phyloP scores from a whole-genome alignment of 1,140 invertebrate species.

The Euura lappo region DNA sequence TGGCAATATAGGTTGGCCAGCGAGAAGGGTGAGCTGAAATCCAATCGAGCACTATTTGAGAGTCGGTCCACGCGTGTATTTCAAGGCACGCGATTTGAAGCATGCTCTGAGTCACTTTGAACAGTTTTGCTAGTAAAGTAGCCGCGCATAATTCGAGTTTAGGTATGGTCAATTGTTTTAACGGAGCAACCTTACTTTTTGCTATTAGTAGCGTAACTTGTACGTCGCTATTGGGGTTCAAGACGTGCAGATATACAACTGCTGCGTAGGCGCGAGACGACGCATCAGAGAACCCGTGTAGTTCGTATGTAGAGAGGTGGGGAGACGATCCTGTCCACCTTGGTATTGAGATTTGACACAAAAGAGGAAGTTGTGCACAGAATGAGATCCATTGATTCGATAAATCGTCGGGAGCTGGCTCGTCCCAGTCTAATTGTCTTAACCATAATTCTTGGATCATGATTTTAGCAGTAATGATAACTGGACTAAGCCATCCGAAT shows the following conservation, averaged over 20 bases:
- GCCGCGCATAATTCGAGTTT: conserved; percentile 32
- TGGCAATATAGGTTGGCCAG: conserved; percentile 42
- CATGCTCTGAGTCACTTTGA: background rate
- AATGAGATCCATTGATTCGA: too few relatives aligned
- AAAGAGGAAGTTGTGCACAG: too few relatives aligned
- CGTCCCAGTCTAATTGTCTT: too few relatives aligned
- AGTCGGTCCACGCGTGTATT: conserved; percentile 20
- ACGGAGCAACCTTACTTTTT: conserved; percentile 37
- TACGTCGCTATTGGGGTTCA: background rate
- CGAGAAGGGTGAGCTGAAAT: conserved; percentile 17
- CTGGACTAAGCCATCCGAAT: too few relatives aligned
- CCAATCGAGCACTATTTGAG: conserved; percentile 22
- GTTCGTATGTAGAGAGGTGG: conserved; percentile 1
- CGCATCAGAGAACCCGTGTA: too few relatives aligned
- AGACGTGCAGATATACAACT: too few relatives aligned
- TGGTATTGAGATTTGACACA: too few relatives aligned
- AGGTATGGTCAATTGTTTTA: conserved; percentile 35
- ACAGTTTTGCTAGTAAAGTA: conserved; percentile 1
- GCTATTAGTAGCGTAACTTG: conserved; percentile 15
- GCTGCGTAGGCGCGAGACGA: too few relatives aligned
- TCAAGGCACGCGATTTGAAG: too few relatives aligned
- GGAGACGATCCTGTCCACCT: conserved; percentile 11
- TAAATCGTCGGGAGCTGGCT: too few relatives aligned
- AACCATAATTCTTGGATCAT: too few relatives aligned
- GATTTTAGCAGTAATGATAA: too few relatives aligned